phyloP scores from a whole-genome alignment of 2,888 invertebrate species.

The Hydraecia micacea region DNA sequence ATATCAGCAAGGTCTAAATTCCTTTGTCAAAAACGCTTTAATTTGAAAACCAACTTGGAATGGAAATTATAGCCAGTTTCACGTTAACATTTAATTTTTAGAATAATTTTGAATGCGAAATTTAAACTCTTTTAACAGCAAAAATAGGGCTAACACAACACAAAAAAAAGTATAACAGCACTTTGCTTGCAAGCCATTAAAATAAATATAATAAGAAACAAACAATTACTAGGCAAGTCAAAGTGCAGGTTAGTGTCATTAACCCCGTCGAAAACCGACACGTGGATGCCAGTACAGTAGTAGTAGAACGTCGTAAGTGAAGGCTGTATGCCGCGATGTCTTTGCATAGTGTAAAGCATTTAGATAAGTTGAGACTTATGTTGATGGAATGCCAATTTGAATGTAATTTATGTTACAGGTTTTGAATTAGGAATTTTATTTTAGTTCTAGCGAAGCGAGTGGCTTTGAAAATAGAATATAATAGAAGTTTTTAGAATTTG shows the following conservation, averaged over 20 bases:
- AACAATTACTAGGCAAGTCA: slow-evolving; percentile 77
- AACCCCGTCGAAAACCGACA: slow-evolving; percentile 82
- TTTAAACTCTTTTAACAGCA: background rate
- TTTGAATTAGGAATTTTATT: slow-evolving; percentile 29
- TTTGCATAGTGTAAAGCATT: slow-evolving; percentile 44
- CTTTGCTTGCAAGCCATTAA: slow-evolving; percentile 44
- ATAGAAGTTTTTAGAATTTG: background rate
- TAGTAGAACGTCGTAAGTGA: slow-evolving; percentile 59
- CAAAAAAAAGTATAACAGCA: slow-evolving; percentile 9
- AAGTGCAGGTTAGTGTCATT: slow-evolving; percentile 82
- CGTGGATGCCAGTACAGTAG: slow-evolving; percentile 72
- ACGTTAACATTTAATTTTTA: background rate
- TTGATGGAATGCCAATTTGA: slow-evolving; percentile 50
- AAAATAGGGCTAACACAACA: background rate
- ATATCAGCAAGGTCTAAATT: background rate
- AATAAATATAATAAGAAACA: slow-evolving; percentile 60
- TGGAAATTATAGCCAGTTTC: background rate
- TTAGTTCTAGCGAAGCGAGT: background rate
- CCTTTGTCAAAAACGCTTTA: background rate
- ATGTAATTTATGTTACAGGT: slow-evolving; percentile 18
- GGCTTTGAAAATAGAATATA: background rate
- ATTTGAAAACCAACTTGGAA: background rate
- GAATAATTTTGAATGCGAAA: slow-evolving; percentile 5
- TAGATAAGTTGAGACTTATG: slow-evolving; percentile 35
- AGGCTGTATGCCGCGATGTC: slow-evolving; percentile 49